Conservation (phyloP, 2,797 vertebrate species). For the Halcyon smyrnensis region DNA sequence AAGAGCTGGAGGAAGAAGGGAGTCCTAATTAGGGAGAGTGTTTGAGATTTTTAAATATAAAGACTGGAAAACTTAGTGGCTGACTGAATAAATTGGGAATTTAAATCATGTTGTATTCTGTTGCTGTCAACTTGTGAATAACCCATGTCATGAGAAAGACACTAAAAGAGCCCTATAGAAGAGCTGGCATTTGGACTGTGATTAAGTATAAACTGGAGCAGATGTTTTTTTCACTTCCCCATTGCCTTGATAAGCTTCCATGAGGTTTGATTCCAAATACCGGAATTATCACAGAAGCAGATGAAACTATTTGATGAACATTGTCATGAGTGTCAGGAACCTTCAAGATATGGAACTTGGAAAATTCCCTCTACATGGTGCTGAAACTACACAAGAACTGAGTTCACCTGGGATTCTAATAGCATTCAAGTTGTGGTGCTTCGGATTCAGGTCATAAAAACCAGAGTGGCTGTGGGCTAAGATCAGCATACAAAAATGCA, state of each 20-base stretch:
- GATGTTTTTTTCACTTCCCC: background rate
- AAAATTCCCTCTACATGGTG: background rate
- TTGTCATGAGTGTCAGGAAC: background rate
- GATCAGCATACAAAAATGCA: background rate
- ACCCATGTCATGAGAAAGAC: background rate
- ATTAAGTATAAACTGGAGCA: background rate
- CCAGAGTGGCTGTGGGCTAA: background rate
- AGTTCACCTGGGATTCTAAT: background rate
- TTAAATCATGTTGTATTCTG: background rate
- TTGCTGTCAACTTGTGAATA: background rate
- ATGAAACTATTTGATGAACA: background rate
- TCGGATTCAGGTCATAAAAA: background rate
- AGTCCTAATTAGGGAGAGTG: background rate
- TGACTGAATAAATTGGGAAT: constrained; percentile 20
- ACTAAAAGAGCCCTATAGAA: background rate
- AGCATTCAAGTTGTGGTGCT: background rate
- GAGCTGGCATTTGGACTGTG: background rate
- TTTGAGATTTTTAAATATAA: constrained; percentile 12
- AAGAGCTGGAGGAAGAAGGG: constrained; percentile 17
- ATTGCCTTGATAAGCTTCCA: background rate
- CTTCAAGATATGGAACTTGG: background rate
- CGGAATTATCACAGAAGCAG: background rate
- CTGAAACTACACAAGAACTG: background rate
- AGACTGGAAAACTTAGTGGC: background rate
- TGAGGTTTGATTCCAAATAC: background rate